phyloP scores from a whole-genome alignment of 2,888 invertebrate genomes.

The Hemicrepidius hirtus region DNA sequence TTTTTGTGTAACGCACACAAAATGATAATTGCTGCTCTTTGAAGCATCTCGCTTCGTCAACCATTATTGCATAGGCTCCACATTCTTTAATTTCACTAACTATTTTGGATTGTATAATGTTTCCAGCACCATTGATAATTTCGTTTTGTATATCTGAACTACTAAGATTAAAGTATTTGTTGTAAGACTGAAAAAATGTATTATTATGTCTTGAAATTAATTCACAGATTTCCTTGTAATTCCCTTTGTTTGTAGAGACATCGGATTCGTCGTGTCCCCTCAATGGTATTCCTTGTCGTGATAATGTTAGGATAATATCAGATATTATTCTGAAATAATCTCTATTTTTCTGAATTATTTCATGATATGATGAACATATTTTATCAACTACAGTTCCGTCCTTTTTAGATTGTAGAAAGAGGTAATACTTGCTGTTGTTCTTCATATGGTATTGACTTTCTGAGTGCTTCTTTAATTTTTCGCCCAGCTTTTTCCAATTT shows the following conservation, averaged over 20 bases:
- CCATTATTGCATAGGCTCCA: slow-evolving; percentile 23
- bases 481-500: slow-evolving; percentile 31
- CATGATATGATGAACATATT: slow-evolving; percentile 17
- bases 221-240: slow-evolving; percentile 20
- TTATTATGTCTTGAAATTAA: slow-evolving; percentile 22
- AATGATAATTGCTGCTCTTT: slow-evolving; percentile 27
- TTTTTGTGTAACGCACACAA: slow-evolving; percentile 16
- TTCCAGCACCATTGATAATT: slow-evolving; percentile 4
- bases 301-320: slow-evolving; percentile 24
- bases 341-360: slow-evolving; percentile 28
- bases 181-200: slow-evolving; percentile 16
- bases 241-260: slow-evolving; percentile 11
- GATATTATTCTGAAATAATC: slow-evolving; percentile 26
- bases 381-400: slow-evolving; percentile 3
- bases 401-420: slow-evolving; percentile 14
- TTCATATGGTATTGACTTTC: slow-evolving; percentile 12
- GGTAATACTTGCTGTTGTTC: slow-evolving; percentile 9
- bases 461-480: no score
- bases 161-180: slow-evolving; percentile 22
- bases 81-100: slow-evolving; percentile 14
- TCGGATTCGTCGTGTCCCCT: slow-evolving; percentile 25
- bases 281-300: slow-evolving; percentile 8
- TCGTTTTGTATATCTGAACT: slow-evolving; percentile 33
- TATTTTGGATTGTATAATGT: slow-evolving; percentile 3
- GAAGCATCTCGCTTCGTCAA: slow-evolving; percentile 16